Evolutionary conservation across 2,888 invertebrate species (phyloP).

Genomic region (Crematogaster levior): DNA sequence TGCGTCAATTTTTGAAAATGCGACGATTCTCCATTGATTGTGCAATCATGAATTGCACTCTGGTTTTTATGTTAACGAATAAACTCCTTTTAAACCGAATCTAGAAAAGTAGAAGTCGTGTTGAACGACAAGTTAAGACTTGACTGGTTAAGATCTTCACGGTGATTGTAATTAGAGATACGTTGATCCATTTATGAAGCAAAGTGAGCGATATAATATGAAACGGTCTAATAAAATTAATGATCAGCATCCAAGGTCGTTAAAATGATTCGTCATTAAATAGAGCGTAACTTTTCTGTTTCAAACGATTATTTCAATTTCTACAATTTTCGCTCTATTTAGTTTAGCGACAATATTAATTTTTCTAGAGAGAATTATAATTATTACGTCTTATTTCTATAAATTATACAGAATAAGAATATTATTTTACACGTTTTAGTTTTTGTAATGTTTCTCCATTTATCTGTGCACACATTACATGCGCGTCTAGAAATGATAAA

Average conservation of each 20-base stretch:
- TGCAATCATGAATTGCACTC: not conserved
- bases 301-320: conserved; percentile 4
- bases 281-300: conserved; percentile 14
- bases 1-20: not conserved
- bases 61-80: not conserved
- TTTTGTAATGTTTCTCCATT: not conserved
- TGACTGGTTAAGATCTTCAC: not conserved
- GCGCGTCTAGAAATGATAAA: not conserved
- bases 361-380: not conserved
- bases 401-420: not conserved
- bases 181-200: not conserved
- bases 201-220: not conserved
- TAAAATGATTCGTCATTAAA: conserved; percentile 35
- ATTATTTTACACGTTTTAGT: conserved; percentile 4
- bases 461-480: not conserved
- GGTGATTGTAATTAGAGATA: conserved; percentile 5
- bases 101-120: not conserved
- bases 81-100: not conserved
- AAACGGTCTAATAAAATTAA: conserved; percentile 19
- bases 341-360: not conserved
- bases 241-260: not conserved
- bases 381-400: not conserved
- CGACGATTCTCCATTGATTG: not conserved
- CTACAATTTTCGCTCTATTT: not conserved
- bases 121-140: not conserved